Base-by-base conservation (phyloP, 1,140 invertebrate genomes). In the Bombus waltoni region DNA sequence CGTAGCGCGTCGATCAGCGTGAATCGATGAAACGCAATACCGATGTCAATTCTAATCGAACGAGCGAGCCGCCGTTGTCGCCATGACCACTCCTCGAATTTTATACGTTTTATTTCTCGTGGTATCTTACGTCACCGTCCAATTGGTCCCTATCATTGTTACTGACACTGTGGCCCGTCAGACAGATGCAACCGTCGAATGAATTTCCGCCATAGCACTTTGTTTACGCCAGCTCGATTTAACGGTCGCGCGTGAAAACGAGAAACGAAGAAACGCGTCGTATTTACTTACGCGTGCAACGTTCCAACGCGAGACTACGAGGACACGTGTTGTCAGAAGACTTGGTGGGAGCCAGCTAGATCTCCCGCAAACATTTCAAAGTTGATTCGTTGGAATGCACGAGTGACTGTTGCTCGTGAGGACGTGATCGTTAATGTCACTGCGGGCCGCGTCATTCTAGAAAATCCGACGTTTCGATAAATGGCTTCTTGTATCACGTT, bases 311-410 rank as follows among this genome's bases (percentile, higher is more conserved):
- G 15, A 35, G 44, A 53, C 53, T 81, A 66, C 32, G 66, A 72
- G 40, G 40, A 77, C 90, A 89, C 86, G 84, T 91, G 83, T 68
- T 28, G 71, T 32, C 15, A 25, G 25, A 10, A 25, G 25, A 10
- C 90, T 82, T 79, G 76, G 85, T 73, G 81, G 76, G 85, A 83
- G 83, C n/a, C 80, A 70, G n/a, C 57, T 40, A 59, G 42, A 80
- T 72, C 89, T 83, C 81, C 82, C 66, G 86, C 82, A 81, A 66
- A 83, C 53, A 62, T 70, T 88, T 82, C 76, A 44, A 73, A 83
- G 77, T 82, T 79, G 85, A 91, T 87, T 82, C 66, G 74, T 70
- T 70, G 76, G 85, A 91, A 91, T 80, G 77, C 57, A 62, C 87
- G 89, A 76, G 78, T 87, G 87, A 86, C 32, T 35, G 42, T 83